Evolutionary conservation across 2,797 vertebrate species (phyloP), one percentile per base, ranked within the genome.

Genomic region (Sebastes vulpes): DNA sequence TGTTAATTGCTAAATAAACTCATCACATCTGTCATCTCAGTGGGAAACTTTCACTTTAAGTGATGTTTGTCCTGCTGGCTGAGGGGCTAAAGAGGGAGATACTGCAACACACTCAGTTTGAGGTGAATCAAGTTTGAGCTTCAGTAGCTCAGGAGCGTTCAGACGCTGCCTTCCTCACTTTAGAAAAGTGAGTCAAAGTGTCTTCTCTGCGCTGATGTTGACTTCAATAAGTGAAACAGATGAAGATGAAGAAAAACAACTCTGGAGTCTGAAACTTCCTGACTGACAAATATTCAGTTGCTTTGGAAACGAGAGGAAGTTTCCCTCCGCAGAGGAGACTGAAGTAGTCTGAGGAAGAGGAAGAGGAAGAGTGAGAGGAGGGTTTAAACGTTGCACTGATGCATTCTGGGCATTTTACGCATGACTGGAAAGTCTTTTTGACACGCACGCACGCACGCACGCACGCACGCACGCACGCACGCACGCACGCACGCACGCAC

Each of bases 221-320:
- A 65, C 72, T 2, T 42, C 48, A 25, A 38, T n/a, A 29, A 66
- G 6, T 53, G 12, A 54, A 2, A 4, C 23, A 3, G 14, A 35
- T 26, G 6, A 28, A 28, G 38, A 77, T 20, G 1, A 32, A 21
- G 3, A 18, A 11, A 32, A 59, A 31, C 2, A 26, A 28, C 3
- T 8, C 31, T 9, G 25, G 21, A 65, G 67, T 65, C 56, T 28
- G 10, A 57, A 73, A 73, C 58, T 73, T 59, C 20, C 12, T 70
- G 25, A 35, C 12, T 18, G 25, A 71, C 52, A 79, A 69, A 58
- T 20, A 61, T 74, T 65, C 35, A 58, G 83, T 58, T 79, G 79
- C 63, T 83, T 61, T 86, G 73, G 80, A 83, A 80, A 80, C 65
- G 16, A 74, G 58, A 20, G 50, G n/a, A 74, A 78, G 67, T 58